Percentiles rank a stretch among this genome's conserved stretches.
Conservation (phyloP, 1,140 invertebrate species). For the Lordiphosa clarofinis region DNA sequence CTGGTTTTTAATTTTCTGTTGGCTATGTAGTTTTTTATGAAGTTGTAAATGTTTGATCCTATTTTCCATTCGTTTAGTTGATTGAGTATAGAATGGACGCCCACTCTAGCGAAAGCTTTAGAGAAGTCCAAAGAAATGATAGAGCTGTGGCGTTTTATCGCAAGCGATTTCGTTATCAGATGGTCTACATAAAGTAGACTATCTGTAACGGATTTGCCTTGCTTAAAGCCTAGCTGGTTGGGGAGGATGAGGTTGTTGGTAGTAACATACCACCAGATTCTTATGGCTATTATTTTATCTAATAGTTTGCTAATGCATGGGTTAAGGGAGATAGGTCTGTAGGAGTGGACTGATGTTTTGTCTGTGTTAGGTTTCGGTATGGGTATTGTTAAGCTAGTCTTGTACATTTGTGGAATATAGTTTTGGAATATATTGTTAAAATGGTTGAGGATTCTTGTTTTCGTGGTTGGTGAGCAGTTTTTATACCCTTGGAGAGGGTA, state of each 20-base stretch:
- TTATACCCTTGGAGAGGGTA: too few species aligned
- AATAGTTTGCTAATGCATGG: neutral
- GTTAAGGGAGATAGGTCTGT: slow-evolving; percentile 13
- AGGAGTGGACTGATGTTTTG: slow-evolving; percentile 8
- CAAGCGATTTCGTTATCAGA: too few species aligned
- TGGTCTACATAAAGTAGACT: too few species aligned
- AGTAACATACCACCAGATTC: neutral
- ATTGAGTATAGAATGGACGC: too few species aligned
- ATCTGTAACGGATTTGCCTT: slow-evolving; percentile 5
- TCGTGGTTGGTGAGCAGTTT: neutral
- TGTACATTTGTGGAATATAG: slow-evolving; percentile 7
- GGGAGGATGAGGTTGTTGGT: neutral
- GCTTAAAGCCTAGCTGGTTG: neutral
- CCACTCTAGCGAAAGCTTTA: neutral
- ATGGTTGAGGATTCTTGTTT: neutral
- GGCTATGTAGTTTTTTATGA: too few species aligned
- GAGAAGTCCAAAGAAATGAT: neutral
- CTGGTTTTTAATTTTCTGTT: too few species aligned
- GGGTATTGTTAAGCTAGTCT: slow-evolving; percentile 11
- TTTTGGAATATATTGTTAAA: neutral
- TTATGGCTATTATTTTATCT: neutral
- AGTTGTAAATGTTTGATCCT: too few species aligned
- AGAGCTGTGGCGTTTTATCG: slow-evolving; percentile 1
- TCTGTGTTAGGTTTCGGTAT: slow-evolving; percentile 9
- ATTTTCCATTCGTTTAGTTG: too few species aligned